Evolutionary conservation across 2,797 vertebrate genomes (phyloP).

Genomic region (Pipistrellus nathusii): DNA sequence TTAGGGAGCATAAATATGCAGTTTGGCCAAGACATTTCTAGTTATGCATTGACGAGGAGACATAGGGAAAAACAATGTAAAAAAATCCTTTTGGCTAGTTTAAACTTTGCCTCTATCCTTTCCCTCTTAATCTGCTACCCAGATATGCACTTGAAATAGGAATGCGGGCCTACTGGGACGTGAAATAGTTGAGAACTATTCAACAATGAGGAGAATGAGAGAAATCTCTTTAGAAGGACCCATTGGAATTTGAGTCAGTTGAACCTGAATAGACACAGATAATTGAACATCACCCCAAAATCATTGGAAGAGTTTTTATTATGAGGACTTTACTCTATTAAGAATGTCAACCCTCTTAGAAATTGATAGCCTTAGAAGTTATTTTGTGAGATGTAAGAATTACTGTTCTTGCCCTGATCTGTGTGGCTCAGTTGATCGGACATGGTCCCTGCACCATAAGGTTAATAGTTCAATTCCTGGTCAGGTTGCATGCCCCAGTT

Average conservation of each 20-base stretch:
- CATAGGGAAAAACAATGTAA: slow-evolving; percentile 26
- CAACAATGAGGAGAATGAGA: slow-evolving; percentile 81
- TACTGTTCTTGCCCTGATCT: background rate
- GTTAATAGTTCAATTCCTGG: background rate
- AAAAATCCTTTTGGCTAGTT: slow-evolving; percentile 62
- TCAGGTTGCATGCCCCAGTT: background rate
- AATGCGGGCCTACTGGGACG: slow-evolving; percentile 73
- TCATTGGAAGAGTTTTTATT: slow-evolving; percentile 59
- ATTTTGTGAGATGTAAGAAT: background rate
- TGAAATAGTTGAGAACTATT: slow-evolving; percentile 81
- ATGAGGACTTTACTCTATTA: slow-evolving; percentile 16
- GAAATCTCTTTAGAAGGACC: slow-evolving; percentile 75
- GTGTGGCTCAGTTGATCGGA: background rate
- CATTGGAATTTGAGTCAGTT: slow-evolving; percentile 75
- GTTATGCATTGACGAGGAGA: slow-evolving; percentile 37
- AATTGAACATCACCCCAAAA: slow-evolving; percentile 69
- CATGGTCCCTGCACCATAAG: background rate
- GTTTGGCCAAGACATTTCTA: slow-evolving; percentile 51
- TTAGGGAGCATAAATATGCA: slow-evolving; percentile 26
- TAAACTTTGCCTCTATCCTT: slow-evolving; percentile 53
- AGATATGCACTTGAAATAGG: slow-evolving; percentile 77
- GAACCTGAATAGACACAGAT: slow-evolving; percentile 69
- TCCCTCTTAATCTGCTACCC: slow-evolving; percentile 75
- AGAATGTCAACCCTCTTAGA: slow-evolving; percentile 33
- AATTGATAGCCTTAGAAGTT: background rate